A percentile compares a stretch with the other conserved stretches of the same genome.
phyloP scores from a whole-genome alignment of 2,888 invertebrate genomes.

The Volucella inflata region DNA sequence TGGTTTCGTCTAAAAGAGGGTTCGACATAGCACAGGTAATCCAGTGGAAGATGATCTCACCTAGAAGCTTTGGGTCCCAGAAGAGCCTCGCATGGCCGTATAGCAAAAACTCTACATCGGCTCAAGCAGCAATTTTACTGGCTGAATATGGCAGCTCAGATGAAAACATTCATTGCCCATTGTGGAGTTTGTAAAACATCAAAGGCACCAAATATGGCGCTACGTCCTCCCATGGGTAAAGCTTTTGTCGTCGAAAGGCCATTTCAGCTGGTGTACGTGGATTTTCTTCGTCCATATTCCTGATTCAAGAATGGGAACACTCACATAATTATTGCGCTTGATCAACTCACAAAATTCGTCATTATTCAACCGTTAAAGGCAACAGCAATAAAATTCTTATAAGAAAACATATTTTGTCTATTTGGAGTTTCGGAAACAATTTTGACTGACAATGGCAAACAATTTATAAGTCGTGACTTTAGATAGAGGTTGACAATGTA shows the following conservation, averaged over 20 bases:
- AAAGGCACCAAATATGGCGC: not conserved
- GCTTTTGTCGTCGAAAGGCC: conserved; percentile 22
- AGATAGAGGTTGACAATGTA: conserved; percentile 18
- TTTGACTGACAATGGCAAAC: conserved; percentile 50
- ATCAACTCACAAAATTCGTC: not conserved
- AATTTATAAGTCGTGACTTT: conserved; percentile 28
- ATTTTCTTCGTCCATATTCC: conserved; percentile 49
- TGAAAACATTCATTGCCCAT: not conserved
- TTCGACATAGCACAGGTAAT: not conserved
- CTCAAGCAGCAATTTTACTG: not conserved
- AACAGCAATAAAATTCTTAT: not conserved
- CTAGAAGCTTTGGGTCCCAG: conserved; percentile 9
- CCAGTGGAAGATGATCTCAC: not conserved
- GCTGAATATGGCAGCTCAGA: not conserved
- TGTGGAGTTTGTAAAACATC: not conserved
- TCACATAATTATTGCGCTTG: not conserved
- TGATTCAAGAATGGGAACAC: conserved; percentile 2
- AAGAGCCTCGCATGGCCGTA: conserved; percentile 3
- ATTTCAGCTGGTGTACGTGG: conserved; percentile 13
- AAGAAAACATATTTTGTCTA: not conserved
- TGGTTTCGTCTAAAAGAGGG: conserved; percentile 9
- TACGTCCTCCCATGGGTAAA: not conserved
- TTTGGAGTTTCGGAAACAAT: not conserved
- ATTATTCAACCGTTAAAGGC: not conserved
- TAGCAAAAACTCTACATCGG: not conserved